Conservation (phyloP, 1,140 invertebrate species). For the Eciton burchellii region DNA sequence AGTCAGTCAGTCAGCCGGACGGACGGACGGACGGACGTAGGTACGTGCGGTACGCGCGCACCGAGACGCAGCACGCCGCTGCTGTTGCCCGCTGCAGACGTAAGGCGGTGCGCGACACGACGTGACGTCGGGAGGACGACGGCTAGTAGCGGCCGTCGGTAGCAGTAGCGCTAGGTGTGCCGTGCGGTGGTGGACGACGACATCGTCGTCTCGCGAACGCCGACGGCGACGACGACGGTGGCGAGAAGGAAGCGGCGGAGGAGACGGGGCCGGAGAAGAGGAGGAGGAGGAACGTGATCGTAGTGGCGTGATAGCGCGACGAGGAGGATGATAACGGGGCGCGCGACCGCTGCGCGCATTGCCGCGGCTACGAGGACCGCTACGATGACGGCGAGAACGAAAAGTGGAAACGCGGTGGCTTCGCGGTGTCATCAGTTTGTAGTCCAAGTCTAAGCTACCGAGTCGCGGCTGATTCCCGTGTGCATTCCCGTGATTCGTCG, state of each 20-base stretch:
- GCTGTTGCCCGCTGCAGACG: not conserved
- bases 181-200: conserved; percentile 32
- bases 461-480: conserved; percentile 19
- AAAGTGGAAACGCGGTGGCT: conserved; percentile 28
- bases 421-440: not conserved
- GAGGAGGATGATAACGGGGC: conserved; percentile 49
- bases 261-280: conserved; percentile 7
- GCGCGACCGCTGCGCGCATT: conserved; percentile 7
- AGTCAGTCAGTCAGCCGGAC: conserved; percentile 3
- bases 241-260: conserved; percentile 57
- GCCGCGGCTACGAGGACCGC: not conserved
- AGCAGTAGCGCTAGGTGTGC: conserved; percentile 20
- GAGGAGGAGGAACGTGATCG: conserved; percentile 8
- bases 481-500: conserved; percentile 59
- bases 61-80: not conserved
- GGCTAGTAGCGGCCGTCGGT: conserved; percentile 51
- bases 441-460: no score
- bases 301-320: conserved; percentile 3
- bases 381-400: conserved; percentile 27
- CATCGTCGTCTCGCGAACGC: conserved; percentile 24
- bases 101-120: conserved; percentile 20
- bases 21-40: not conserved
- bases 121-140: conserved; percentile 36
- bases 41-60: not conserved
- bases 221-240: conserved; percentile 50